Evolutionary conservation across 2,113 vertebrate species (phyloP), one percentile per base, ranked within the genome.

Genomic region (Elephantulus edwardii): DNA sequence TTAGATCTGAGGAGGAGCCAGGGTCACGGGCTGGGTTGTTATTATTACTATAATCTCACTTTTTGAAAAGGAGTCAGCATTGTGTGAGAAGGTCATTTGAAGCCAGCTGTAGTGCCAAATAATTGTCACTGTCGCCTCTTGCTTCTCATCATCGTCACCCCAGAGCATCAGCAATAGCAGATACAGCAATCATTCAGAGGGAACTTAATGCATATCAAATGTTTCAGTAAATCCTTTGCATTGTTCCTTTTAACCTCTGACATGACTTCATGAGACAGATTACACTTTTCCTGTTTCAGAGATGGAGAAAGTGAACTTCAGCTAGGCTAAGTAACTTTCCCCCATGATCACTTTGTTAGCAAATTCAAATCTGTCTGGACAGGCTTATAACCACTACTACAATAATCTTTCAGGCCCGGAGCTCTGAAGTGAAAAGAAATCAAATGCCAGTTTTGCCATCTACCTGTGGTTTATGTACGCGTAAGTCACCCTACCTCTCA

Each of bases 271-370:
- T 0, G n/a, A 48, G 46, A 9, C 1, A 4, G 54, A 64, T 20
- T 20, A 28, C 5, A 30, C 17, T 84, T 26, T 89, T 72, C 33
- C 46, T n/a, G 28, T 94, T 66, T 80, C 48, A 91, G 71, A 90
- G 48, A 62, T 64, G 38, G n/a, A 20, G 64, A 54, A 40, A 54
- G 1, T 60, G 46, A 75, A 48, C 42, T 66, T 79, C 82, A 50
- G 14, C 28, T 48, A 93, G 33, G 40, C 38, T 64, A 58, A 62
- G 56, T 13, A 40, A 44, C 24, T 4, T 30, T 52, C 38, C 42
- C 22, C 3, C 6, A 54, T n/a, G 44, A 20, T 60, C 54, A 42
- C 20, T 12, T 1, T 35, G 46, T 13, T 14, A 60, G 35, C 17
- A 90, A 71, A 56, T 9, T 4, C 35, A 44, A 14, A 40, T 40